These are phyloP conservation scores for Ispidina lecontei DNA, from an alignment of 2,797 vertebrate genomes.

Conservation along the genomic window DNA sequence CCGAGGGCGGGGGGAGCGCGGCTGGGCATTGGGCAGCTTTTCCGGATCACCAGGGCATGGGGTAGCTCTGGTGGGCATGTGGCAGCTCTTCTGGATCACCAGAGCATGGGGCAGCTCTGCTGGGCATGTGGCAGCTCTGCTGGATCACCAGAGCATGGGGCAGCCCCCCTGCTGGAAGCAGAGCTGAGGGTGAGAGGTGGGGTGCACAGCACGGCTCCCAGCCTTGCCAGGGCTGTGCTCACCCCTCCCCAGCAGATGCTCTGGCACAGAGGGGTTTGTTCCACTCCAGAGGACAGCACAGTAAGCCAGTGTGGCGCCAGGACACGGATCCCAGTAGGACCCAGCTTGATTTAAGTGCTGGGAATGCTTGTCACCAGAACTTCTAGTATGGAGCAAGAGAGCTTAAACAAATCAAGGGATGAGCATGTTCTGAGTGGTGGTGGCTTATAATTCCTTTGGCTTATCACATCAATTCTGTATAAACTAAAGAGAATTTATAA, in stretches of 20 bases:
- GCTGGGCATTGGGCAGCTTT: too few species aligned
- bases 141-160: too few species aligned
- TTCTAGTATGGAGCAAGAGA: constrained; percentile 24
- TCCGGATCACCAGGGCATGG: too few species aligned
- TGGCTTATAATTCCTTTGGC: constrained; percentile 56
- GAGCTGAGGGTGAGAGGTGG: too few species aligned
- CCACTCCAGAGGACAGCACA: constrained; percentile 1
- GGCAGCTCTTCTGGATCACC: too few species aligned
- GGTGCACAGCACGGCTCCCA: too few species aligned
- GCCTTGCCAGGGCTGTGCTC: neutral
- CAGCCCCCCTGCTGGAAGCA: too few species aligned
- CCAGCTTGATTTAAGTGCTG: constrained; percentile 36
- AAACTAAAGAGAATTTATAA: constrained; percentile 71
- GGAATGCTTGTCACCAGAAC: constrained; percentile 49
- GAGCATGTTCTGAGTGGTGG: constrained; percentile 34
- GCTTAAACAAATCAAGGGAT: constrained; percentile 52
- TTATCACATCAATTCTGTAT: constrained; percentile 68
- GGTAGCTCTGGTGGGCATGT: too few species aligned
- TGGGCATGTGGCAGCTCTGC: too few species aligned
- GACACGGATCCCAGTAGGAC: constrained; percentile 8
- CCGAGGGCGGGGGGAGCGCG: too few species aligned
- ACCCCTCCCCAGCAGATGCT: neutral
- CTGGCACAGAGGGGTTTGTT: neutral
- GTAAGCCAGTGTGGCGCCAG: constrained; percentile 33
- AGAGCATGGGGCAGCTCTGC: too few species aligned